Base-by-base conservation (phyloP, 2,888 invertebrate species). In the Halocaridina rubra region DNA sequence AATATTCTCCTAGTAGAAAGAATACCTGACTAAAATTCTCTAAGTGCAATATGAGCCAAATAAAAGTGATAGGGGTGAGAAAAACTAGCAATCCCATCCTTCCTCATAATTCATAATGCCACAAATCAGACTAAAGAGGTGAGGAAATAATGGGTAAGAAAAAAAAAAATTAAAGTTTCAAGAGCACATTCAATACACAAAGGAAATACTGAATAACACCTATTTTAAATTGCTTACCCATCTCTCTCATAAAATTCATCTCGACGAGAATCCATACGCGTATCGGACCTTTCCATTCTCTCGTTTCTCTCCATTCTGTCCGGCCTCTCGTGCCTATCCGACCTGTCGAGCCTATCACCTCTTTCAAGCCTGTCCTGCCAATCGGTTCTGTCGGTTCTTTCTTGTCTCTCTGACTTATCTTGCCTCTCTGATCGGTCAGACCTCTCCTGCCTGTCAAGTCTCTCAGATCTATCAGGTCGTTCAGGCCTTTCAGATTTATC, bases 181-280 rank as follows among this genome's bases (percentile, higher is more conserved):
- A n/a, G n/a, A n/a, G n/a, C n/a, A n/a, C n/a, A n/a, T n/a, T n/a
- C n/a, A n/a, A n/a, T n/a, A n/a, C n/a, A n/a, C n/a, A n/a, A n/a
- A n/a, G n/a, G n/a, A n/a, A n/a, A n/a, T n/a, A n/a, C n/a, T n/a
- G n/a, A n/a, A n/a, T n/a, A n/a, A n/a, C n/a, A n/a, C n/a, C n/a
- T n/a, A n/a, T n/a, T n/a, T n/a, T n/a, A n/a, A n/a, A 19, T 69
- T n/a, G 46, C 77, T 86, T 33, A 81, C 81, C 78, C 78, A 64
- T 86, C 86, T 71, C 81, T 59, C 0, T 86, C 86, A 10, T 75
- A 78, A 29, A 80, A 86, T 10, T 86, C 86, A 27, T 86, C 86
- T 7, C 81, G 27, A 3, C 86, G 59, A 8, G 78, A 74, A 32
- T 86, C 86, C 30, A 77, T 53, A 39, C 86, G 8, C 22, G 77